Evolutionary conservation across 2,113 vertebrate species (phyloP).

Genomic region (Pithys albifrons): DNA sequence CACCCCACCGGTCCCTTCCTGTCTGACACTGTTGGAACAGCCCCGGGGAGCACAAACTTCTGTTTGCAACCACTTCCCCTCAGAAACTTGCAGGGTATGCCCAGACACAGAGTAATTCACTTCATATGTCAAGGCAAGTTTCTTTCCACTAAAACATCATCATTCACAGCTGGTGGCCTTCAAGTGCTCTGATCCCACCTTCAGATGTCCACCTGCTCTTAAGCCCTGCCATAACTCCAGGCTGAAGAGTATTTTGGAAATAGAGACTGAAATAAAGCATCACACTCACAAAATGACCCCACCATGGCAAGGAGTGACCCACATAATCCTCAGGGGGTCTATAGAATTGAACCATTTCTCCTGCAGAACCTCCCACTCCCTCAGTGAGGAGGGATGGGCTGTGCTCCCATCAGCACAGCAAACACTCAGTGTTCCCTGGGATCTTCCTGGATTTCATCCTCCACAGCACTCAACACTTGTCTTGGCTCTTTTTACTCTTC

Average conservation of each 20-base stretch:
- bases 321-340: background rate
- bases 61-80: background rate
- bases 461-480: background rate
- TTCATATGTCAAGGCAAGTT: rapidly evolving
- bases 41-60: background rate
- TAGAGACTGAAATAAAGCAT: rapidly evolving
- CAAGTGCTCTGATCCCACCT: background rate
- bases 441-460: background rate
- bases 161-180: background rate
- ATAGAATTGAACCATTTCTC: rapidly evolving
- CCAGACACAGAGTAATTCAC: background rate
- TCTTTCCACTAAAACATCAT: background rate
- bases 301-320: background rate
- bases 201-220: background rate
- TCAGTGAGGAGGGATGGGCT: background rate
- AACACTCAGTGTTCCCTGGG: background rate
- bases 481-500: background rate
- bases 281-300: rapidly evolving
- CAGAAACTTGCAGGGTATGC: background rate
- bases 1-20: rapidly evolving
- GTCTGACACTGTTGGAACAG: rapidly evolving
- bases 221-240: background rate
- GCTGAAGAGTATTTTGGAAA: background rate
- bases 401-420: background rate
- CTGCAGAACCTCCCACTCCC: background rate